Evolutionary conservation across 2,113 vertebrate species (phyloP).

Genomic region (Rostratula benghalensis): DNA sequence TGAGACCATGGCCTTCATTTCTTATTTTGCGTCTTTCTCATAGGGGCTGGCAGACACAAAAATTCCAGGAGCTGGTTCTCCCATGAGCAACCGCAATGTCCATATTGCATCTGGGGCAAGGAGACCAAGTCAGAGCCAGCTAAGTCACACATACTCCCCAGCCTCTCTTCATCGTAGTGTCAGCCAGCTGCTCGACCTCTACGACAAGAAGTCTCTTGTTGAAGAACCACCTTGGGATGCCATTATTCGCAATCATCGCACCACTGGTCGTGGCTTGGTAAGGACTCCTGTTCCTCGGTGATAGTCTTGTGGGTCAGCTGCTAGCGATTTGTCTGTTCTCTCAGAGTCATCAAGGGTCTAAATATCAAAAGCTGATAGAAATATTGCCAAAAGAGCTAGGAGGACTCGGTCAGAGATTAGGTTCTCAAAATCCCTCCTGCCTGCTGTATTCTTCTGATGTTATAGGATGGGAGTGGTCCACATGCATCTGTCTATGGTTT

Average conservation of each 20-base stretch:
- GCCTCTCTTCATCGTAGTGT: constrained; percentile 86
- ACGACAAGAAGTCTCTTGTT: constrained; percentile 82
- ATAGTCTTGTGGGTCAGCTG: rapidly evolving
- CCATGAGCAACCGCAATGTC: constrained; percentile 67
- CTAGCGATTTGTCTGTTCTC: background rate
- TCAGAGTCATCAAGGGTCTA: background rate
- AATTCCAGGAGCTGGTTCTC: constrained; percentile 74
- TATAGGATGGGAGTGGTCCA: too few relatives aligned
- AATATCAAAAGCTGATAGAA: background rate
- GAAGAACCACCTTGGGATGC: constrained; percentile 86
- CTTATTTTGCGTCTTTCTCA: background rate
- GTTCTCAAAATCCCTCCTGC: background rate
- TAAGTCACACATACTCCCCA: constrained; percentile 77
- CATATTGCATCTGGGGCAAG: constrained; percentile 72
- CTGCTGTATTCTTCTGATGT: background rate
- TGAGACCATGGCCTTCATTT: background rate
- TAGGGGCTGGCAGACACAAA: constrained; percentile 88
- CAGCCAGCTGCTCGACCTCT: constrained; percentile 86
- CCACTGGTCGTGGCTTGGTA: constrained; percentile 79
- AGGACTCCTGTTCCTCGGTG: constrained; percentile 48
- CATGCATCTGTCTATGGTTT: background rate
- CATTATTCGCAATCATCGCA: constrained; percentile 79
- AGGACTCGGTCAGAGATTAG: background rate
- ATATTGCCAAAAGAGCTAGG: background rate
- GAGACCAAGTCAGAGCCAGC: constrained; percentile 79